Base-by-base conservation (phyloP, 2,888 invertebrate species). In the Cyclophora punctaria region DNA sequence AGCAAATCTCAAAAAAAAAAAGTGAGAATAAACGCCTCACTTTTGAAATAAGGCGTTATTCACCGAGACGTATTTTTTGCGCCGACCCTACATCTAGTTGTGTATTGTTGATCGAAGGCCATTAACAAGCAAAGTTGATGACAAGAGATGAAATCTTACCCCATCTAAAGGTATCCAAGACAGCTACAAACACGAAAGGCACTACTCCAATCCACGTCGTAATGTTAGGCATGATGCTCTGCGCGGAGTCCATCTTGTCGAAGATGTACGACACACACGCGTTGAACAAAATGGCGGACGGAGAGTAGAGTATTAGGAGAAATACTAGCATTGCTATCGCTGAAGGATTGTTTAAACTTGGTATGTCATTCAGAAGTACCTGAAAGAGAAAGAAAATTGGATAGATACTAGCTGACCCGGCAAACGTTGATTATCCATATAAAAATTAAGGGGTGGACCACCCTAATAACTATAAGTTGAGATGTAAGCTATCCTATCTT, bases 231-330 rank as follows among this genome's bases (percentile, higher is more conserved):
- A 95, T 89, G 59, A 95, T 92, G 53, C 94, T 93, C 69, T 94
- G 94, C 1, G 95, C 95, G 3, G 95, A 94, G 71, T 96, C 96
- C 86, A 92, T 92, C 69, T 94, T 94, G 75, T 94, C 93, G 74
- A 96, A 96, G 48, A 94, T 89, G 69, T 95, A 96, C 35, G 95
- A 94, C 41, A 94, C 83, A 59, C 93, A 92, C 1, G 95, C 93
- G 62, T 93, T 92, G 72, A 94, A 93, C 58, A 96, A 82, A 46
- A 95, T 92, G 58, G 93, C 93, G 33, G 94, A 90, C 3, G 95
- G 94, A 64, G 93, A 92, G 81, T 94, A 95, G 4, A 95, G 81
- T 45, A 93, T 72, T 5, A 94, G 83, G 0, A 94, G 88, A 42
- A 90, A 79, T n/a, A 91, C 90, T 7, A 94, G 84, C 61, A 93